Evolutionary conservation across 2,797 vertebrate species (phyloP), one percentile per base, ranked within the genome.

Genomic region (Gephyroberyx darwinii): DNA sequence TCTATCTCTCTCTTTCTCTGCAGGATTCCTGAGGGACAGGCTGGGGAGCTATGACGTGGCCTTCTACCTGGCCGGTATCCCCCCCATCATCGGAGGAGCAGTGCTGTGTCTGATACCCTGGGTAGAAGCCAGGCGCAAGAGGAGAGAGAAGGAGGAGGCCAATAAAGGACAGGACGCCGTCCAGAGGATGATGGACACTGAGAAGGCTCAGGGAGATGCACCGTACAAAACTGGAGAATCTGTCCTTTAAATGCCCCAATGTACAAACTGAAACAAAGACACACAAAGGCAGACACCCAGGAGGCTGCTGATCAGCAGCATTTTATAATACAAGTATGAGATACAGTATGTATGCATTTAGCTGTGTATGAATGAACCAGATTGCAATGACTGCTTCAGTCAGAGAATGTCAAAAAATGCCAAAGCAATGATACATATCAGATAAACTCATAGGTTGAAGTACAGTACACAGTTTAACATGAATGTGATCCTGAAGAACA

Each of bases 61-160:
- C 0, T 99, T 99, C 90, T 99, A 98, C 91, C 92, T 99, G 80
- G 97, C 98, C 0, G 98, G 98, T 0, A 90, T 98, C 65, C 97
- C 98, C 1, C 97, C 98, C 0, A 87, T 99, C 45, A 57, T 99
- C 1, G 98, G 98, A 0, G 97, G 96, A n/a, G 84, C 91, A 1
- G 64, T 99, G 63, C 88, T 99, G 13, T 98, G 96, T 54, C 84
- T 94, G 55, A 96, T 99, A 53, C 98, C 98, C 0, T 98, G 96
- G 96, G 92, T 97, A 71, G 96, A 97, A 0, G 91, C 89, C 69
- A 90, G 89, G 56, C 89, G 88, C 76, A 89, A 50, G 77, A 94
- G 91, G 68, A 77, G 68, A 5, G 59, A 75, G 71, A 90, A 88
- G 48, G 55, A 80, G 45, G 51, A 73, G 13, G 88, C 78, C 5